A percentile compares a stretch with the other conserved stretches of the same genome.
Evolutionary conservation across 1,140 invertebrate species (phyloP).

Genomic region (Drosophila triauraria): DNA sequence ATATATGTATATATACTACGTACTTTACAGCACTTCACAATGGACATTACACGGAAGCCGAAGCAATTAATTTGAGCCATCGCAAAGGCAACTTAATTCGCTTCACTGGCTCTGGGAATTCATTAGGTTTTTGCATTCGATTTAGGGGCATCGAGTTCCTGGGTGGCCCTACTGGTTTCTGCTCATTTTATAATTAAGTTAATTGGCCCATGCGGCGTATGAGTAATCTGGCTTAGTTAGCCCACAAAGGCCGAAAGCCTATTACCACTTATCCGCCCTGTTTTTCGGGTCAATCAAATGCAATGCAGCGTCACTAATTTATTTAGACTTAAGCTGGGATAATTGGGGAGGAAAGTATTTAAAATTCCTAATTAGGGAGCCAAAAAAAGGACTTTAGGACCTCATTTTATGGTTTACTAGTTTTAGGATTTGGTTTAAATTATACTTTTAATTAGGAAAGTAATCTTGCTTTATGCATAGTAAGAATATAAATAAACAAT

Average conservation of each 20-base stretch:
- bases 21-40: conserved; percentile 36
- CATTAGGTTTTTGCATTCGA: conserved; percentile 51
- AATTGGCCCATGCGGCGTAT: conserved; percentile 67
- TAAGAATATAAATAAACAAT: too few relatives aligned
- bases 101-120: conserved; percentile 54
- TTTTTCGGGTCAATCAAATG: conserved; percentile 49
- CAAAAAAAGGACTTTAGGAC: too few relatives aligned
- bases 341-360: not conserved
- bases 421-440: too few relatives aligned
- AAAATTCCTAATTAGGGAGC: not conserved
- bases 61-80: conserved; percentile 51
- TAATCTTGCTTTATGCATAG: too few relatives aligned
- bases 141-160: conserved; percentile 4
- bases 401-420: too few relatives aligned
- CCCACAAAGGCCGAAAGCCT: conserved; percentile 47
- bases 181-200: conserved; percentile 61
- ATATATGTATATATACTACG: not conserved
- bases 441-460: too few relatives aligned
- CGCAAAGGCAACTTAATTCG: conserved; percentile 20
- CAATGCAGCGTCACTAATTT: conserved; percentile 36
- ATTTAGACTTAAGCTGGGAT: not conserved
- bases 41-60: conserved; percentile 71
- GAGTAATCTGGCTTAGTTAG: conserved; percentile 64
- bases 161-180: conserved; percentile 2
- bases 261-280: conserved; percentile 37